Base-by-base conservation (phyloP, 2,888 invertebrate genomes). In the Sepioteuthis lessoniana region DNA sequence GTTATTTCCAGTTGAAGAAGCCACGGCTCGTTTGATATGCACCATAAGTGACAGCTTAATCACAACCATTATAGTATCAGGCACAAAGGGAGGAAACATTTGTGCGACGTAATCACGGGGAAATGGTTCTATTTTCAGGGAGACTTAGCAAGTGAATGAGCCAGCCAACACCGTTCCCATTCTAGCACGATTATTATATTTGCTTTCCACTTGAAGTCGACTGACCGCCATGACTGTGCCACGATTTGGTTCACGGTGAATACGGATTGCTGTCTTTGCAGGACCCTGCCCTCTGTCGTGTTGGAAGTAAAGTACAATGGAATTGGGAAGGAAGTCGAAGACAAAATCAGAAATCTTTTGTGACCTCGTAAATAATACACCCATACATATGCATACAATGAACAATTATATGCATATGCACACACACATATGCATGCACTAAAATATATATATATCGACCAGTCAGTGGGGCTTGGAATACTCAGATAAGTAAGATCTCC, bases 1-100 rank as follows among this genome's bases (percentile, higher is more conserved):
- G n/a, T 76, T n/a, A 76, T 76, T 76, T 76, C n/a, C n/a, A n/a
- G 76, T 76, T 76, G 76, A 76, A 76, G 76, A 76, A 76, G 76
- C 13, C 16, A n/a, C n/a, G 10, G 76, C n/a, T 76, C n/a, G 76
- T 76, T 76, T 76, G 10, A 76, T 76, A 35, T 76, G 76, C 76
- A n/a, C 76, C n/a, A 76, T 76, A 76, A 76, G 76, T 76, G 76
- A 76, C 76, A 76, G n/a, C n/a, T 76, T 76, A 76, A 76, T 76
- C 35, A 76, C 76, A 76, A 35, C n/a, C 13, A 76, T 76, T 76
- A 76, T 76, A 76, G 16, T 76, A 76, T 76, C 76, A n/a, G n/a
- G 76, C 76, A 76, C 76, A 76, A 76, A 35, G 5, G 55, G 76
- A 2, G 76, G 76, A 35, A 13, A 76, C 76, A 13, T 16, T n/a